Base-by-base conservation (phyloP, 2,797 vertebrate species). In the Hypotaenidia philippensis region DNA sequence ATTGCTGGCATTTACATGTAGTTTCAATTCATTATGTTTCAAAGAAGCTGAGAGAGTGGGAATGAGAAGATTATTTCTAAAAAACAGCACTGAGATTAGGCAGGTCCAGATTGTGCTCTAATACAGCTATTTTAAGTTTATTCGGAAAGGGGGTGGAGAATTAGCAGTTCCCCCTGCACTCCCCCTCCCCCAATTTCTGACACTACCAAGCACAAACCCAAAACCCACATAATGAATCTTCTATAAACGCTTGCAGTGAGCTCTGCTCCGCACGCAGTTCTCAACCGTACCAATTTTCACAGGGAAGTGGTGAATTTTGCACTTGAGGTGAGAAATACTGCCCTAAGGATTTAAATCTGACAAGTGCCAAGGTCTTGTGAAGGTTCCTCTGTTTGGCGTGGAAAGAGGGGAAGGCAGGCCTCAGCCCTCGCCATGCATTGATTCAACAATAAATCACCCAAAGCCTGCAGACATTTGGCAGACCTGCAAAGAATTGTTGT, bases 251-350 rank as follows among this genome's bases (percentile, higher is more conserved):
- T 92, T 72, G 89, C 76, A 80, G 93, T 26, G 75, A 89, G 82
- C 83, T 88, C 83, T 89, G 76, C 89, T 92, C 76, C 1, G 1
- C 80, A 38, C 18, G 16, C 20, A 75, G 55, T 32, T 95, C 84
- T 90, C 96, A 90, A 36, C 78, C 59, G 1, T 89, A 47, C 89
- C 0, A 74, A 91, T 94, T 97, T 97, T 97, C 96, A 90, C 95
- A 97, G 90, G 96, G 96, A 97, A 97, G 96, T 96, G 96, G 95
- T 96, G 95, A 96, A 97, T 97, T 97, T 97, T 97, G 92, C 94
- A 94, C 90, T 93, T 80, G 76, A 96, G 90, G 95, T 96, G 97
- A 97, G 95, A 97, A 97, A 97, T 97, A 96, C 95, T 94, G 93
- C 93, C 95, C 96, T 90, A 93, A 97, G 94, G 94, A 96, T 94